Base-by-base conservation (phyloP, 2,888 invertebrate genomes). In the Plebejus argus region DNA sequence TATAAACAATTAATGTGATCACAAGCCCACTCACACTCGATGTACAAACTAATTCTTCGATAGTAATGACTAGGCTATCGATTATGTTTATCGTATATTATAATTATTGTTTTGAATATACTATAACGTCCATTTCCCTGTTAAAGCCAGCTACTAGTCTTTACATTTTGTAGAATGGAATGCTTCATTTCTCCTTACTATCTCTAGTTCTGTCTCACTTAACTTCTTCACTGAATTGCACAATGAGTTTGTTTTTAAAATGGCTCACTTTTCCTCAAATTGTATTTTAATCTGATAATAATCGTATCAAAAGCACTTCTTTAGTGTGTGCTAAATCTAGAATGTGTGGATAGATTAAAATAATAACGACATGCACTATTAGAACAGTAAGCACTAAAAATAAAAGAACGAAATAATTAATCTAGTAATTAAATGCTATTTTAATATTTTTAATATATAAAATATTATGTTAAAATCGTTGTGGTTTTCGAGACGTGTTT, bases 251-350 rank as follows among this genome's bases (percentile, higher is more conserved):
- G 87, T 92, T 92, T 89, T 91, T 93, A 93, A 94, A 93, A 94
- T 94, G 94, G 94, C 94, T 94, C 94, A 94, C 94, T 93, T 94
- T 93, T 93, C 93, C 92, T 92, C 86, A 90, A 89, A 85, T 86
- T 86, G 84, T 84, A 71, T 39, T 53, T 87, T 87, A 84, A 84
- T 82, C 80, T 80, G 79, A 80, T 71, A 39, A 77, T 71, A 78
- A 78, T 78, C 76, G 75, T 77, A 23, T 12, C 49, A 72, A 35
- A 35, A 77, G 56, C 58, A 58, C 71, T 39, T 35, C 28, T 56
- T 2, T 77, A 77, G 72, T 61, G 39, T 77, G 53, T 77, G 71
- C 35, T 53, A 15, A 58, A 45, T 15, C 33, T 70, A 77, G 33
- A 77, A 28, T 58, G 35, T 71, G 39, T 74, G 49, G 28, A 53